These are phyloP conservation scores for Phycodurus eques DNA, from an alignment of 2,113 vertebrate species.

Conservation along the genomic window DNA sequence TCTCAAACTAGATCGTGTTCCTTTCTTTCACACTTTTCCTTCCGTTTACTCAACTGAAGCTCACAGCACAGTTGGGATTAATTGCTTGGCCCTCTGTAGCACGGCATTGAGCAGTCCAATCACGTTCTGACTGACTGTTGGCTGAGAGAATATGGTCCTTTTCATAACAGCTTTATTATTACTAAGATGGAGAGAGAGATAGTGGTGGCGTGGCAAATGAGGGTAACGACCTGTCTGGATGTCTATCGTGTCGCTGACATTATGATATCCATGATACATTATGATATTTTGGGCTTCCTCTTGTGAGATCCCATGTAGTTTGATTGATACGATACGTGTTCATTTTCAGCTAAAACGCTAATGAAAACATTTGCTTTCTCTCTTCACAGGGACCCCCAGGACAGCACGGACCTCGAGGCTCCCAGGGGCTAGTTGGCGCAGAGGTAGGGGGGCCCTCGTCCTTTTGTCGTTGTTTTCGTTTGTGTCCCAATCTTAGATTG, in stretches of 20 bases:
- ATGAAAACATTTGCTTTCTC: constrained; percentile 22
- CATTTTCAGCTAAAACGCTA: constrained; percentile 8
- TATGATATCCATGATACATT: constrained; percentile 34
- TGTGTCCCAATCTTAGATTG: neutral
- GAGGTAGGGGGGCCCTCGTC: constrained; percentile 71
- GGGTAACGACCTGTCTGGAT: constrained; percentile 66
- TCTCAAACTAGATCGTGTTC: constrained; percentile 52
- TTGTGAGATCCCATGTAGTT: constrained; percentile 20
- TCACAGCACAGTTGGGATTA: constrained; percentile 58
- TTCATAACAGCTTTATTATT: constrained; percentile 60
- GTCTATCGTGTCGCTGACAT: constrained; percentile 59
- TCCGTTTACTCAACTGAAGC: constrained; percentile 52
- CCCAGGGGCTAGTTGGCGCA: constrained; percentile 78
- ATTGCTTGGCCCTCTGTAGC: constrained; percentile 54
- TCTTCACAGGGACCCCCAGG: constrained; percentile 83
- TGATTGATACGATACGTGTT: constrained; percentile 3
- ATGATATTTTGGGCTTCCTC: constrained; percentile 28
- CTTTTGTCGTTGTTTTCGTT: neutral
- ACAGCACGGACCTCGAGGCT: constrained; percentile 81
- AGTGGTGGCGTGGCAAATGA: constrained; percentile 21
- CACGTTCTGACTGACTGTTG: constrained; percentile 29
- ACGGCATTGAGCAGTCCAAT: constrained; percentile 52
- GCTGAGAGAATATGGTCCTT: constrained; percentile 40
- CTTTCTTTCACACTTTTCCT: constrained; percentile 51
- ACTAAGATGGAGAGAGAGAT: constrained; percentile 36